These are phyloP conservation scores for Leptodactylus fallax DNA, from an alignment of 2,797 vertebrate species.

Conservation along the genomic window DNA sequence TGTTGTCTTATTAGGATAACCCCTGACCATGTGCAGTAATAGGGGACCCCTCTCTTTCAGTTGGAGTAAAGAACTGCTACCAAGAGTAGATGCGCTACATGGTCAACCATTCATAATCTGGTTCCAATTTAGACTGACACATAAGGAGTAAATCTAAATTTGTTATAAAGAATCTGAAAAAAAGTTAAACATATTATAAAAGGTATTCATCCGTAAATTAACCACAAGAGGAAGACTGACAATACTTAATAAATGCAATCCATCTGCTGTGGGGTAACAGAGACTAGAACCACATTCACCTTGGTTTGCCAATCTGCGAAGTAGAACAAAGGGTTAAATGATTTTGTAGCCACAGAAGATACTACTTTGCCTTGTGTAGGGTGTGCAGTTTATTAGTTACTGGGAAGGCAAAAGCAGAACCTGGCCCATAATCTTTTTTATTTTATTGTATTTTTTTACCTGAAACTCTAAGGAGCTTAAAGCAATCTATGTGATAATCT, in stretches of 20 bases:
- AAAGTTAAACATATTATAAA: not conserved
- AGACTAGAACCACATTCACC: not conserved
- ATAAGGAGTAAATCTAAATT: not conserved
- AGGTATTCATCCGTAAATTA: slow-evolving; percentile 57
- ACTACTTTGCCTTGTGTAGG: not conserved
- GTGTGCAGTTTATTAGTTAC: not conserved
- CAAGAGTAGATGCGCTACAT: not conserved
- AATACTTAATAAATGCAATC: slow-evolving; percentile 25
- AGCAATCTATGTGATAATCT: slow-evolving; percentile 60
- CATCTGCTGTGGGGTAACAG: slow-evolving; percentile 9
- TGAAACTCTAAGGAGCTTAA: slow-evolving; percentile 53
- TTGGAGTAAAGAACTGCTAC: not conserved
- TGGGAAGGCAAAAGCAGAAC: not conserved
- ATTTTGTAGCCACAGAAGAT: not conserved
- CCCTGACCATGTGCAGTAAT: too few relatives aligned
- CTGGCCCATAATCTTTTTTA: not conserved
- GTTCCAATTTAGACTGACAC: not conserved
- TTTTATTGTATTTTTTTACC: slow-evolving; percentile 25
- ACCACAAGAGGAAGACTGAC: slow-evolving; percentile 39
- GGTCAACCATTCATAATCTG: not conserved
- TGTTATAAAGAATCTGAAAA: not conserved
- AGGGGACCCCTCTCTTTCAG: not conserved
- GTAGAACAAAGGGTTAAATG: not conserved
- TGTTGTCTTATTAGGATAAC: too few relatives aligned
- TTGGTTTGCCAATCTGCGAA: not conserved